Base-by-base conservation (phyloP, 2,113 vertebrate species). In the Ptilorrhoa leucosticta region DNA sequence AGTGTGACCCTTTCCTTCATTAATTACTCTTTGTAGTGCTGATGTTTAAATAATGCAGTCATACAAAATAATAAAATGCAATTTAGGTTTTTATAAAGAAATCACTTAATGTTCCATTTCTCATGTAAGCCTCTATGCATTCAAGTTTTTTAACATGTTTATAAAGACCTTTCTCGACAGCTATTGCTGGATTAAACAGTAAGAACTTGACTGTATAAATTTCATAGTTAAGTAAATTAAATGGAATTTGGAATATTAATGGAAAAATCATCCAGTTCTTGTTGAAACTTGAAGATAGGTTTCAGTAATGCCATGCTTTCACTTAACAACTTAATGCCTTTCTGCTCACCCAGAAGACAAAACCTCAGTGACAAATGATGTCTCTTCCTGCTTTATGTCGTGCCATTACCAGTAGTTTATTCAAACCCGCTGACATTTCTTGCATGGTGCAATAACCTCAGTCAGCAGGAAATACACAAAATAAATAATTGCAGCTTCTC, bases 401-500 rank as follows among this genome's bases (percentile, higher is more conserved):
- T 54, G 48, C 39, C 30, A 64, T 87, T 85, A 72, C 78, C 87
- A 50, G 51, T 71, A n/a, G 91, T 96, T 96, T 93, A 73, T 93
- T 93, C 70, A 57, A 63, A 50, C n/a, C 37, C 16, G 1, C 35
- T 94, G 83, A 73, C 44, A 39, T n/a, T 76, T 89, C 73, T 84
- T 96, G 64, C 40, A 27, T 92, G 72, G 68, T 71, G 84, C 90
- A 90, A 37, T 94, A 81, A 87, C 56, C 58, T 90, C 93, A 90
- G 78, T 84, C 90, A 94, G 91, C 83, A 93, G 56, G 78, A 96
- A 95, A 94, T 64, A 89, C 68, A 94, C 91, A 77, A 93, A 94
- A 91, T 84, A 97, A 96, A 94, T 95, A 94, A 96, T 83, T 90
- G 72, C 48, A 96, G 3, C 45, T 86, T 93, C 89, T 60, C 42